Evolutionary conservation across 2,888 invertebrate genomes (phyloP).

Genomic region (Lordiphosa andalusiaca): DNA sequence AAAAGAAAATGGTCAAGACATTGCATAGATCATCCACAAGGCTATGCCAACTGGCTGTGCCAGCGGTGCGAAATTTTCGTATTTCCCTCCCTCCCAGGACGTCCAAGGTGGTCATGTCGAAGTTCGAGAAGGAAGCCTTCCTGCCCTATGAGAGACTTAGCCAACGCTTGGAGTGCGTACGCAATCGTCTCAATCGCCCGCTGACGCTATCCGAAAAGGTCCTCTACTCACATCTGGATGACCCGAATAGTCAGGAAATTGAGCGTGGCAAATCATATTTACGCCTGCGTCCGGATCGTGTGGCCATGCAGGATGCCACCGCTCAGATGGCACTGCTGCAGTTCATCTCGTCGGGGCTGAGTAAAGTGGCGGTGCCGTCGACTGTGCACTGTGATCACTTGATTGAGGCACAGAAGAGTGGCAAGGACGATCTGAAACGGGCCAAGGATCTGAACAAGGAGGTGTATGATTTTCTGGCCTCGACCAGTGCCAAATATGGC

Average conservation of each 20-base stretch:
- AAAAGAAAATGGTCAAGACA: too few species aligned
- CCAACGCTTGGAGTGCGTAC: constrained; percentile 88
- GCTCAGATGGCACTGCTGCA: constrained; percentile 99
- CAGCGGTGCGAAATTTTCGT: constrained; percentile 16
- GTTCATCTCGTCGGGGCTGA: constrained; percentile 98
- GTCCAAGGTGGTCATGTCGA: constrained; percentile 95
- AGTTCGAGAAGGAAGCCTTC: constrained; percentile 88
- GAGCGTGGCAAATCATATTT: constrained; percentile 95
- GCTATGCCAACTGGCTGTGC: constrained; percentile 8
- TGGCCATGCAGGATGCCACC: constrained; percentile 99
- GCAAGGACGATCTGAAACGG: constrained; percentile 92
- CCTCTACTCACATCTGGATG: constrained; percentile 97
- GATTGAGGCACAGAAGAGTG: constrained; percentile 97
- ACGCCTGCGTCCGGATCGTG: constrained; percentile 96
- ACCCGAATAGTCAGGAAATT: constrained; percentile 93
- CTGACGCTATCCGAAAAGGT: constrained; percentile 98
- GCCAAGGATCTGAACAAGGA: constrained; percentile 95
- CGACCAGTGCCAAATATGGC: constrained; percentile 98
- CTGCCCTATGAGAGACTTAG: constrained; percentile 92
- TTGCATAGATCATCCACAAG: constrained; percentile 2
- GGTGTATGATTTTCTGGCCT: constrained; percentile 95
- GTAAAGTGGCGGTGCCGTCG: constrained; percentile 97
- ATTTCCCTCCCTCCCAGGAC: not conserved
- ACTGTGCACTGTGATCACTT: constrained; percentile 99
- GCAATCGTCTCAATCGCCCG: constrained; percentile 92